phyloP scores from a whole-genome alignment of 1,140 invertebrate genomes.

The Drosophila watanabei region DNA sequence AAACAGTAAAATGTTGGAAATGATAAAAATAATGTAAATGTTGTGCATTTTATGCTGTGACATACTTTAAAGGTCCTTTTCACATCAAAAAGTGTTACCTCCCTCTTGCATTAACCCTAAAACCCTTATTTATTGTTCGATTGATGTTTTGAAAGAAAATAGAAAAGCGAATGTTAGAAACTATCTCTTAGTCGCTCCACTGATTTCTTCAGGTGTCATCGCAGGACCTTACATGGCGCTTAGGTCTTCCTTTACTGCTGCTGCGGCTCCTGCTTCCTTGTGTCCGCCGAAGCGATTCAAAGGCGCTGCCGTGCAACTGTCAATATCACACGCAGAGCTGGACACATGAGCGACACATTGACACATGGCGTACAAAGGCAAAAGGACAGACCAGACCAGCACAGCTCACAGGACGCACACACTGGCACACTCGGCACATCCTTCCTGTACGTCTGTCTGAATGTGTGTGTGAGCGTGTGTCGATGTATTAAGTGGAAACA shows the following conservation, averaged over 20 bases:
- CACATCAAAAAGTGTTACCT: not conserved
- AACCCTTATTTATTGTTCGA: not conserved
- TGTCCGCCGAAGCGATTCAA: conserved; percentile 43
- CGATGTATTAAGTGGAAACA: conserved; percentile 82
- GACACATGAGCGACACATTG: conserved; percentile 83
- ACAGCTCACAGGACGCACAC: conserved; percentile 20
- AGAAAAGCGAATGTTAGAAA: not conserved
- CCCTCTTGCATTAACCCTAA: not conserved
- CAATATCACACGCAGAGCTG: conserved; percentile 79
- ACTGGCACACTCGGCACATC: conserved; percentile 12
- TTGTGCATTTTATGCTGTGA: not conserved
- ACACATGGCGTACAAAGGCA: conserved; percentile 80
- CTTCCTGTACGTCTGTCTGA: conserved; percentile 15
- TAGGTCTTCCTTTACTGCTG: conserved; percentile 7
- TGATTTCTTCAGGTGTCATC: not conserved
- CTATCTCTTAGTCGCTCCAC: not conserved
- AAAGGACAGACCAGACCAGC: conserved; percentile 41
- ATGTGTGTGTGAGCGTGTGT: conserved; percentile 31
- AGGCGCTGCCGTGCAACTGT: conserved; percentile 60
- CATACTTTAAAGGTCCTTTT: not conserved
- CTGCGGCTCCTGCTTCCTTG: conserved; percentile 10
- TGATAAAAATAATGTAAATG: not conserved
- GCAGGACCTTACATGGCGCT: conserved; percentile 6
- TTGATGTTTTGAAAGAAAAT: not conserved
- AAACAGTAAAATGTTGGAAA: not conserved